Evolutionary conservation across 2,888 invertebrate species (phyloP).

Genomic region (Venusia cambrica): DNA sequence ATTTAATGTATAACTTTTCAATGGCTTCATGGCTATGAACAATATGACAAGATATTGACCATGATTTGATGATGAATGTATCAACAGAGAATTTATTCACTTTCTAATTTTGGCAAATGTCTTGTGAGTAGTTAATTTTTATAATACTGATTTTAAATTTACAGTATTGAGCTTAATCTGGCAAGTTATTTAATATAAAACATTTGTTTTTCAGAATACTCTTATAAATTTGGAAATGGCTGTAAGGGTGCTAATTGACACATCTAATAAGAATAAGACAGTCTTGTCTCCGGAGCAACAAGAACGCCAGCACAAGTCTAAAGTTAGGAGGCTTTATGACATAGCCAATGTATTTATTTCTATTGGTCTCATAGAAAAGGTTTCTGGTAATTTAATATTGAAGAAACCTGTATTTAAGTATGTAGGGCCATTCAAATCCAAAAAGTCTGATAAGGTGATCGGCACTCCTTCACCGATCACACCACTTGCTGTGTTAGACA

Average conservation of each 20-base stretch:
- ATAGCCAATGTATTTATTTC: slow-evolving; percentile 89
- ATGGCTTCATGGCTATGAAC: no score
- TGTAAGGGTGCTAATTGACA: slow-evolving; percentile 82
- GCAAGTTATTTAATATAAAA: background rate
- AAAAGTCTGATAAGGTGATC: slow-evolving; percentile 53
- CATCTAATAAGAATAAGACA: slow-evolving; percentile 69
- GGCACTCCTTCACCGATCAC: slow-evolving; percentile 64
- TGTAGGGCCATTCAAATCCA: slow-evolving; percentile 77
- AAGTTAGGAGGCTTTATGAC: slow-evolving; percentile 87
- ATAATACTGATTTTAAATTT: slow-evolving; percentile 2
- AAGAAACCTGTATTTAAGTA: slow-evolving; percentile 86
- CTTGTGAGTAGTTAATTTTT: no score
- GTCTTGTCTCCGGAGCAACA: slow-evolving; percentile 73
- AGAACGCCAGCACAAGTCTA: slow-evolving; percentile 82
- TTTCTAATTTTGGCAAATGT: no score
- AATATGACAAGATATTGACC: no score
- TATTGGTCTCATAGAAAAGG: slow-evolving; percentile 86
- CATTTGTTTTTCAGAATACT: slow-evolving; percentile 75
- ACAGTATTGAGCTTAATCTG: background rate
- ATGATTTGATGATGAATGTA: no score
- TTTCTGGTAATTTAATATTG: slow-evolving; percentile 81
- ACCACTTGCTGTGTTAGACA: slow-evolving; percentile 54
- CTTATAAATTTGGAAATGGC: slow-evolving; percentile 85
- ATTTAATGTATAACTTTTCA: no score
- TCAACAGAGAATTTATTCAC: no score